Base-by-base conservation (phyloP, 2,888 invertebrate genomes). In the Anthrax anthrax region DNA sequence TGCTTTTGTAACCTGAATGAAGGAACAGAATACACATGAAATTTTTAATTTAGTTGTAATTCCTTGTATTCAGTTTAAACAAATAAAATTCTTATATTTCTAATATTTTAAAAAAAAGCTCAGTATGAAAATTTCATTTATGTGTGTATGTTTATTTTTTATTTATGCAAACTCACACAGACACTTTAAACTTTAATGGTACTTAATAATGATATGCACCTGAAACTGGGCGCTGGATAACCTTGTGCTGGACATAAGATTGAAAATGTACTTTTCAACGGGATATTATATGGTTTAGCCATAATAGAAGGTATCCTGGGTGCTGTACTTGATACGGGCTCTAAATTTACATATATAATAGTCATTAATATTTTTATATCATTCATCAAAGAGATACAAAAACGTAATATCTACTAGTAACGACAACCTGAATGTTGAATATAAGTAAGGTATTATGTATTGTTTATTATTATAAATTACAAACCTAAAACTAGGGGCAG, bases 1-100 rank as follows among this genome's bases (percentile, higher is more conserved):
- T n/a, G n/a, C n/a, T n/a, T 37, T 47, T 51, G 54, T 60, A 73
- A 77, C 77, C 77, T 77, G 75, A 72, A 76, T 58, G 72, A 64
- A 56, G 78, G 77, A 61, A 80, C 76, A 56, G 84, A 84, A 67
- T 76, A 81, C 57, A 81, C 84, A 73, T 85, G 84, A 27, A 27
- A n/a, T n/a, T n/a, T n/a, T n/a, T n/a, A n/a, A n/a, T n/a, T n/a
- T n/a, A n/a, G n/a, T n/a, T n/a, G n/a, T n/a, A n/a, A n/a, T n/a
- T n/a, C n/a, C n/a, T n/a, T n/a, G n/a, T n/a, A n/a, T n/a, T n/a
- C n/a, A n/a, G n/a, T n/a, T n/a, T n/a, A n/a, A n/a, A n/a, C n/a
- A n/a, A n/a, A n/a, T n/a, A n/a, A n/a, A n/a, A n/a, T n/a, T n/a
- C n/a, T n/a, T n/a, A n/a, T n/a, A n/a, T n/a, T n/a, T n/a, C n/a